Conservation (phyloP, 2,797 vertebrate species). For the Xiphophorus birchmanni region DNA sequence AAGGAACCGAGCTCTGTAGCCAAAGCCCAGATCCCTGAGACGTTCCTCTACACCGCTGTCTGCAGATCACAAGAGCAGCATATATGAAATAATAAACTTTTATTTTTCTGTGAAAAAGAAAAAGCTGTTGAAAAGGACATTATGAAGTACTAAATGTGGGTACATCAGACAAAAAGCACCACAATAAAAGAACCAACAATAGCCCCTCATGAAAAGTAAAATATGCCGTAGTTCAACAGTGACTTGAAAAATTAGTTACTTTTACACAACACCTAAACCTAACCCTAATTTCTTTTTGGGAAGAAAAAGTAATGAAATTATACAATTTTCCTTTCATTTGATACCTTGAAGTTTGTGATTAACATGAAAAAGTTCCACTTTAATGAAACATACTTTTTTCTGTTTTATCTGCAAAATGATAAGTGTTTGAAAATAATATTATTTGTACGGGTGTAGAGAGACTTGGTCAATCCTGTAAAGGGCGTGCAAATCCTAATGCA, state of each 20-base stretch:
- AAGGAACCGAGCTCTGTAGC: slow-evolving; percentile 92
- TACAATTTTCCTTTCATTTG: neutral
- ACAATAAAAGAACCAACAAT: neutral
- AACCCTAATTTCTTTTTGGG: no score
- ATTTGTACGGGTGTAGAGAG: neutral
- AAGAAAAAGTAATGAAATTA: no score
- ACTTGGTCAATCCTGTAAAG: neutral
- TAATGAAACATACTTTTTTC: neutral
- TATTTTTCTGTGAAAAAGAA: neutral
- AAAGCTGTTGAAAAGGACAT: neutral
- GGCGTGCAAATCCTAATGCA: neutral
- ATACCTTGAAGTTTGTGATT: neutral
- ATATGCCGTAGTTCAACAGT: neutral
- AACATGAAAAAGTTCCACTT: neutral
- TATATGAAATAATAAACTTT: neutral
- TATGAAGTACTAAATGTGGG: neutral
- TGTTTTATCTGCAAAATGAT: neutral
- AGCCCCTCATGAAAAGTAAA: neutral
- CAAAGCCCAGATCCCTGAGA: slow-evolving; percentile 90
- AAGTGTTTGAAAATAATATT: neutral
- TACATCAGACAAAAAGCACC: neutral
- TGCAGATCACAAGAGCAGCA: slow-evolving; percentile 57
- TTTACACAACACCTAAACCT: neutral
- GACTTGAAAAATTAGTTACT: neutral
- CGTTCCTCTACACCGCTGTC: slow-evolving; percentile 81